These are phyloP conservation scores for Tamandua tetradactyla DNA, from an alignment of 2,797 vertebrate genomes.

Conservation along the genomic window DNA sequence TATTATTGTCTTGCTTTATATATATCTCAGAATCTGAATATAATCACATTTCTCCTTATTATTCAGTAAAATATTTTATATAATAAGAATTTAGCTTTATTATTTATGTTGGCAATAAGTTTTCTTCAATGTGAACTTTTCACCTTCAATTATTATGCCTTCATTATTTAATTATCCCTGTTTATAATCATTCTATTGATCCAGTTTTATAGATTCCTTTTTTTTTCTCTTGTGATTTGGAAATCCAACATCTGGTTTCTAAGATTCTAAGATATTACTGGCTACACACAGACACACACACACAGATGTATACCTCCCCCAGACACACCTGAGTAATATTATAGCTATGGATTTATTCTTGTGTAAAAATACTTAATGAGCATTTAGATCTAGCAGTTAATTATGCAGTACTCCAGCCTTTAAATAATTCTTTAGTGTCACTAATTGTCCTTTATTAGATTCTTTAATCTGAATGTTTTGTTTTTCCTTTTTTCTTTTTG, in stretches of 20 bases:
- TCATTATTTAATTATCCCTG: no score
- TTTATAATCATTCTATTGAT: not conserved
- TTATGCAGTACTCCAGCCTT: not conserved
- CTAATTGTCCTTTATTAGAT: not conserved
- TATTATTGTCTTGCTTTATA: no score
- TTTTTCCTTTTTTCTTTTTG: not conserved
- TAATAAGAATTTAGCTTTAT: no score
- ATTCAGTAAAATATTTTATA: no score
- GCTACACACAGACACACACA: not conserved
- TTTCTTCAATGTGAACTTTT: no score
- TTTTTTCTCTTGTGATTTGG: not conserved
- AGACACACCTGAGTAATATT: not conserved
- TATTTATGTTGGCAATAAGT: no score
- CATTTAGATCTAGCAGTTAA: not conserved
- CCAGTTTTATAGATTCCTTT: not conserved
- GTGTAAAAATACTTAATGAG: not conserved
- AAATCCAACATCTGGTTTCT: not conserved
- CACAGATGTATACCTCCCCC: accelerated
- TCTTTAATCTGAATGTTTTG: not conserved
- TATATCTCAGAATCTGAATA: no score
- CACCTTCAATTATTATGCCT: no score
- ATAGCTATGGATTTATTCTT: not conserved
- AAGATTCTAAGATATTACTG: not conserved
- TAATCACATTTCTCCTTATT: no score
- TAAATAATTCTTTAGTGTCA: not conserved